Evolutionary conservation across 2,113 vertebrate genomes (phyloP), one percentile per base, ranked within the genome.

Genomic region (Nannospalax galili): DNA sequence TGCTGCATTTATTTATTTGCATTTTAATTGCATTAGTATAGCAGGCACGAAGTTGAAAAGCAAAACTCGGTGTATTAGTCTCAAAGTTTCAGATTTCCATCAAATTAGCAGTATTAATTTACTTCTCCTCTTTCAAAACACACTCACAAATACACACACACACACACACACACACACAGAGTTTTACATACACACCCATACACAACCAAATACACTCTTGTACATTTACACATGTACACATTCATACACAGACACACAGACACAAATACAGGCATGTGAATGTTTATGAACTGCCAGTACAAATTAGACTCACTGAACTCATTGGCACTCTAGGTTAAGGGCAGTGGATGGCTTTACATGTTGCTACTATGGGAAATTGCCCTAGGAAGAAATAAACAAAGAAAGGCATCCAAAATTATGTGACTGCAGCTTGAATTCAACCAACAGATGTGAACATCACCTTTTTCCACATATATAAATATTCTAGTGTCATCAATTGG

Each of bases 301-400:
- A 26, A 26, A 70, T 87, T 91, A 4, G 11, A 93, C 20, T 52
- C 60, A 45, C 75, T 95, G 89, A 94, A 75, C 87, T 95, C 69
- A 60, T 95, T 24, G 35, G 72, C 65, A 52, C 56, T 97, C 91
- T 92, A 90, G 91, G 95, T 88, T 96, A 96, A 96, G 58, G 78
- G 40, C 48, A 88, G 40, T 32, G 30, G 67, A 91, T 94, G 72
- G 42, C 73, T 95, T 95, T 96, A 96, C 96, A 81, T 96, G 42
- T 58, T 84, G 20, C 40, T 52, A 75, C 87, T 85, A 95, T 79
- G 65, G 77, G 69, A 92, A 78, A 90, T 92, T 93, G 77, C 85
- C 96, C 56, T 74, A 79, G 82, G 42, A 96, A 95, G 75, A 97
- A 95, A 93, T 91, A 97, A 96, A 88, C 15, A 52, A 74, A 32